Percentiles rank a stretch among this genome's conserved stretches.
Conservation (phyloP, 2,113 vertebrate species). For the Amblyopsis rosae region DNA sequence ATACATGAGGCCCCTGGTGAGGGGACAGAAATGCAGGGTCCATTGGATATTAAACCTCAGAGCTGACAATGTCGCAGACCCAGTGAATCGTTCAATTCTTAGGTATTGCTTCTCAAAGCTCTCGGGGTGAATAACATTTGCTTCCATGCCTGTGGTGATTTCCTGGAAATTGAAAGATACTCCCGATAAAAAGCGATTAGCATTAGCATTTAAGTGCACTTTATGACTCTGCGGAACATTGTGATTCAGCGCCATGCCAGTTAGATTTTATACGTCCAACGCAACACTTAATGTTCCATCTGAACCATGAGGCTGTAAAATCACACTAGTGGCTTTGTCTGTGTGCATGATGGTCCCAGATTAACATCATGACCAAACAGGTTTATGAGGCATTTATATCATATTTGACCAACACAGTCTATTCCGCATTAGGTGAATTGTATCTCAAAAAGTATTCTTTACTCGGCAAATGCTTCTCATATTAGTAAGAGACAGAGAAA, state of each 20-base stretch:
- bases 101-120: conserved; percentile 7
- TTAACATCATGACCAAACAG: neutral
- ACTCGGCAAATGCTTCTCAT: too few relatives aligned
- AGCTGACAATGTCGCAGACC: neutral
- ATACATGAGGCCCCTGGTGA: too few relatives aligned
- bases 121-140: too few relatives aligned
- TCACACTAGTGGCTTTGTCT: neutral
- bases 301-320: neutral
- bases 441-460: too few relatives aligned
- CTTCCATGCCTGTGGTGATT: neutral
- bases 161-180: neutral
- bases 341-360: neutral
- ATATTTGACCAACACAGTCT: neutral
- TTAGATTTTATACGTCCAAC: neutral
- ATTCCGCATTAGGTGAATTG: neutral
- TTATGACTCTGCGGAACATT: neutral
- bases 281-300: neutral
- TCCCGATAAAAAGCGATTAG: too few relatives aligned
- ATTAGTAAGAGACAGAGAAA: conserved; percentile 20
- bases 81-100: conserved; percentile 37
- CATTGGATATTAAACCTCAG: too few relatives aligned
- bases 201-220: neutral
- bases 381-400: neutral
- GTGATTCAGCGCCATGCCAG: neutral
- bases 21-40: conserved; percentile 35